Base-by-base conservation (phyloP, 1,140 invertebrate genomes). In the Saccostrea echinata region DNA sequence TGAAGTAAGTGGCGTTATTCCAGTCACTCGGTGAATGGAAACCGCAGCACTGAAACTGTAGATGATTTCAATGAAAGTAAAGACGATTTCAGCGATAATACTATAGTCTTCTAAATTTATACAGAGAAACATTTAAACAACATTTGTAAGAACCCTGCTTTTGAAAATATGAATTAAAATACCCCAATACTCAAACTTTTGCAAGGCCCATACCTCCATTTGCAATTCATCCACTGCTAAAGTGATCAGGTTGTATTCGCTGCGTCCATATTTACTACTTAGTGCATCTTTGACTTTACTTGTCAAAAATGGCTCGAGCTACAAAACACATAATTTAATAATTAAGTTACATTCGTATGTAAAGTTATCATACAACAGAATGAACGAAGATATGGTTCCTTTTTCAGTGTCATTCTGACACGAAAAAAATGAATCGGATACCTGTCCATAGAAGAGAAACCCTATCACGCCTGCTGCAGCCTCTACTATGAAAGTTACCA, bases 11-110 rank as follows among this genome's bases (percentile, higher is more conserved):
- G 11, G 80, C 52, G 82, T 86, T 82, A 21, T 82, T 35, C 76
- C 76, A 86, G 55, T 86, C 86, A 18, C 52, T 16, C 1, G 86
- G 86, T 11, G 33, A 53, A 12, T 82, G 21, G 33, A 82, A 82
- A 35, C 85, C 76, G 81, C 85, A 86, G 35, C 85, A 86, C 27
- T 86, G 24, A 64, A 86, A 82, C 85, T 86, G 85, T 24, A 13
- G 64, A 71, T 9, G 18, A n/a, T n/a, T 4, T n/a, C n/a, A n/a
- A n/a, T n/a, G n/a, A n/a, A n/a, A n/a, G n/a, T n/a, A n/a, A n/a
- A n/a, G n/a, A n/a, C n/a, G n/a, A n/a, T n/a, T n/a, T n/a, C n/a
- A n/a, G n/a, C n/a, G n/a, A n/a, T n/a, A n/a, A n/a, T n/a, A n/a
- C n/a, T n/a, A n/a, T n/a, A n/a, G n/a, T n/a, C n/a, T n/a, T n/a